phyloP scores from a whole-genome alignment of 2,113 vertebrate genomes.

The Onychorhynchus coronatus region DNA sequence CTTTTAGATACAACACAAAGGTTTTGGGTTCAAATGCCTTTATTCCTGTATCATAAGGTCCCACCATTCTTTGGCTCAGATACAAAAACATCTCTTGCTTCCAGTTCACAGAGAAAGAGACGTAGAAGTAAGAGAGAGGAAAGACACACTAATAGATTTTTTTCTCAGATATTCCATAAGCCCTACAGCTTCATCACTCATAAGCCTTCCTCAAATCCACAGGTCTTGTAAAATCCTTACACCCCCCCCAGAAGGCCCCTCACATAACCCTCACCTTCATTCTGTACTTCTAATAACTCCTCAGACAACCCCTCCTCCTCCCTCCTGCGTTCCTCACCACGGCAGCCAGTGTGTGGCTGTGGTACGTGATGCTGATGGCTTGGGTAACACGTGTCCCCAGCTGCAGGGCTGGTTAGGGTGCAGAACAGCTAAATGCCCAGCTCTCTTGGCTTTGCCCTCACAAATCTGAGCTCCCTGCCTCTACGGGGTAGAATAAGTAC shows the following conservation, averaged over 20 bases:
- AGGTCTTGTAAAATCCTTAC: not conserved
- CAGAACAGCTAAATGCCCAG: not conserved
- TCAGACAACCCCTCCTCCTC: not conserved
- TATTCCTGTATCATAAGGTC: not conserved
- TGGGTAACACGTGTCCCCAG: not conserved
- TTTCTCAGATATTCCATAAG: not conserved
- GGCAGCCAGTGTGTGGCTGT: not conserved
- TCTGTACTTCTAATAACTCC: not conserved
- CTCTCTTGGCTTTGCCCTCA: not conserved
- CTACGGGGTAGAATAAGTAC: not conserved
- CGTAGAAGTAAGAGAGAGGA: not conserved
- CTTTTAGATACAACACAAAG: not conserved
- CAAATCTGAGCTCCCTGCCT: not conserved
- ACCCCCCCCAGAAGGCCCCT: not conserved
- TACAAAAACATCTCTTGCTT: not conserved
- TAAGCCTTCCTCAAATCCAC: not conserved
- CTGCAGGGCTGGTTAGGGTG: no score
- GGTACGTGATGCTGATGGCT: not conserved
- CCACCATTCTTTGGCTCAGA: not conserved
- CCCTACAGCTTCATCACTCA: not conserved
- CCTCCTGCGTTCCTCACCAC: rapidly evolving
- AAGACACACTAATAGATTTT: not conserved
- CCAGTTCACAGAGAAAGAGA: not conserved
- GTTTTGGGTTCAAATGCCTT: not conserved
- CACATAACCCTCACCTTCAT: not conserved